A percentile compares a stretch with the other conserved stretches of the same genome.
These are phyloP conservation scores for Eristalinus sepulchralis DNA, from an alignment of 2,888 invertebrate species.

Conservation along the genomic window DNA sequence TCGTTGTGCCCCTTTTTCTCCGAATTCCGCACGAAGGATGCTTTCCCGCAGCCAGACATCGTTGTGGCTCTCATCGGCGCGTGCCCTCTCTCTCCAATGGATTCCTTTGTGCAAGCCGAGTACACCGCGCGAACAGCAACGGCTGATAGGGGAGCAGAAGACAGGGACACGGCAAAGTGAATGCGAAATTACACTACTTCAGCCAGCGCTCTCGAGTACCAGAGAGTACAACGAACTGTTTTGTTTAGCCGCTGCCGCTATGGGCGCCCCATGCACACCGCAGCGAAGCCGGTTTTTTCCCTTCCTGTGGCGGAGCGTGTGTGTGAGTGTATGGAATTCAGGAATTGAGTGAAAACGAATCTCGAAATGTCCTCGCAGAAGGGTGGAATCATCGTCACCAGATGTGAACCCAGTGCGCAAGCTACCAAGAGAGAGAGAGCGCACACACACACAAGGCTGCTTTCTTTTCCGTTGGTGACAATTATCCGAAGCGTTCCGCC, in stretches of 20 bases:
- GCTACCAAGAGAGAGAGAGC: slow-evolving; percentile 24
- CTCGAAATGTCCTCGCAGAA: slow-evolving; percentile 18
- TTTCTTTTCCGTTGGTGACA: slow-evolving; percentile 18
- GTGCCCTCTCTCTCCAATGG: slow-evolving; percentile 6
- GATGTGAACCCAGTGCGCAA: slow-evolving; percentile 45
- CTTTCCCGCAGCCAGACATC: not conserved
- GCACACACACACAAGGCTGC: not conserved
- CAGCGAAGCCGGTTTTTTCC: slow-evolving; percentile 22
- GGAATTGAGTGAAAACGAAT: slow-evolving; percentile 52
- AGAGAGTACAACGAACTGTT: slow-evolving; percentile 51
- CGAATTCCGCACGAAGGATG: slow-evolving; percentile 1
- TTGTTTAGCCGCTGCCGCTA: slow-evolving; percentile 30
- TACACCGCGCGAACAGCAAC: not conserved
- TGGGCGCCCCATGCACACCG: slow-evolving; percentile 23
- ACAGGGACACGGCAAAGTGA: slow-evolving; percentile 31
- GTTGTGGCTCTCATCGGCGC: slow-evolving; percentile 2
- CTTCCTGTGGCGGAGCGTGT: not conserved
- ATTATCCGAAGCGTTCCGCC: slow-evolving; percentile 27
- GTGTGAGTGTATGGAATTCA: not conserved
- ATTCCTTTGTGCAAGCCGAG: slow-evolving; percentile 5
- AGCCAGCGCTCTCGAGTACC: slow-evolving; percentile 32
- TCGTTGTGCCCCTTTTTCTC: not conserved
- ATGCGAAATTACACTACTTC: slow-evolving; percentile 42
- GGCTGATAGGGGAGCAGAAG: not conserved
- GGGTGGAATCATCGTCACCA: slow-evolving; percentile 36